Base-by-base conservation (phyloP, 2,797 vertebrate species). In the Tadarida brasiliensis region DNA sequence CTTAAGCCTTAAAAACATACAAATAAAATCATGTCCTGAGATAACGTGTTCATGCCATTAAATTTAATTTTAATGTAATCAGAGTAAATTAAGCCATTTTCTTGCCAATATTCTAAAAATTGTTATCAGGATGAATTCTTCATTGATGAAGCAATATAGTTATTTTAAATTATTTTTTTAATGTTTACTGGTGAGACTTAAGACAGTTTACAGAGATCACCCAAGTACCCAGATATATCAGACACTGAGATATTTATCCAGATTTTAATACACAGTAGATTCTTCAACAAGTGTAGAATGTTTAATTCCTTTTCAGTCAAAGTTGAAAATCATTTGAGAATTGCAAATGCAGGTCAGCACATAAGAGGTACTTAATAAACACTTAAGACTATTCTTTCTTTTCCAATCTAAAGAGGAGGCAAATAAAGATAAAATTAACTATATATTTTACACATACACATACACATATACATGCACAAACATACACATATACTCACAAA, bases 301-400 rank as follows among this genome's bases (percentile, higher is more conserved):
- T 57, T 94, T 96, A 90, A 95, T 39, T 95, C 44, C 84, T 92
- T 90, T 94, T 54, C 65, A 78, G 92, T n/a, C 93, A 93, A 90
- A 94, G 84, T 84, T 67, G 92, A 96, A 57, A 95, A 84, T 87
- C 92, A 90, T 90, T 84, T 97, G 87, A 90, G 76, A 95, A 97
- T 7, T 95, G 90, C 93, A 95, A 96, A 47, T 49, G 80, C 87
- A 94, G 95, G 81, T 77, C 19, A 94, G 94, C 90, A 96, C 87
- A 93, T 12, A 91, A 96, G 61, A 93, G 84, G 88, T 44, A 84
- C 49, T 95, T 96, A 97, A 95, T 61, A 95, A 87, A 97, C 44
- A 95, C 35, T 83, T 97, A 91, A 96, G 73, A 96, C 17, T 93
- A 76, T 8, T 80, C 91, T 91, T 93, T 94, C 68, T 93, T 94